A percentile compares a stretch with the other conserved stretches of the same genome.
phyloP scores from a whole-genome alignment of 1,140 invertebrate species.

The Lordiphosa clarofinis region DNA sequence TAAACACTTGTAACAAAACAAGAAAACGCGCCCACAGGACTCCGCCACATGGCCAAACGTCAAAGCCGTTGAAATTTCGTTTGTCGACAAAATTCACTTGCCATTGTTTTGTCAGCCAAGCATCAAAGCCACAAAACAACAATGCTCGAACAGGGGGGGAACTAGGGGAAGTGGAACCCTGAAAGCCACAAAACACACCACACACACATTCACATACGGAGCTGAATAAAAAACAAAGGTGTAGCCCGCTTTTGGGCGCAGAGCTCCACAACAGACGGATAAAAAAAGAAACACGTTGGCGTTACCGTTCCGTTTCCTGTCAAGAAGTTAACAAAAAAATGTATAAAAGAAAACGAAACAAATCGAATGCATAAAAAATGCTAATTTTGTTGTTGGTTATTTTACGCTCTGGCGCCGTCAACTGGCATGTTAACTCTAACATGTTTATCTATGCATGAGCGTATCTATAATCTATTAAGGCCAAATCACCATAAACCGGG shows the following conservation, averaged over 20 bases:
- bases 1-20: conserved; percentile 9
- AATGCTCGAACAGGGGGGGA: neutral
- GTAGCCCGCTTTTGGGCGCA: conserved; percentile 1
- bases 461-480: conserved; percentile 12
- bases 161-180: conserved; percentile 3
- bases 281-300: conserved; percentile 4
- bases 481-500: conserved; percentile 7
- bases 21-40: conserved; percentile 5
- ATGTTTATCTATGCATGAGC: conserved; percentile 14
- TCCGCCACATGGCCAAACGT: conserved; percentile 2
- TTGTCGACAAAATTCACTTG: conserved; percentile 9
- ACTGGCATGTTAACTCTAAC: conserved; percentile 9
- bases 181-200: conserved; percentile 5
- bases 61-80: conserved; percentile 11
- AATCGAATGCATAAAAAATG: conserved; percentile 4
- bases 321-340: too few relatives aligned
- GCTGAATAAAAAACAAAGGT: conserved; percentile 1
- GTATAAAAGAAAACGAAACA: too few relatives aligned
- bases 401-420: neutral
- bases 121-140: conserved; percentile 2
- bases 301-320: neutral
- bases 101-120: conserved; percentile 2
- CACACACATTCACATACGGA: too few relatives aligned
- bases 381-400: conserved; percentile 4
- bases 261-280: conserved; percentile 6